Evolutionary conservation across 2,888 invertebrate genomes (phyloP).

Genomic region (Synanthedon andrenaeformis): DNA sequence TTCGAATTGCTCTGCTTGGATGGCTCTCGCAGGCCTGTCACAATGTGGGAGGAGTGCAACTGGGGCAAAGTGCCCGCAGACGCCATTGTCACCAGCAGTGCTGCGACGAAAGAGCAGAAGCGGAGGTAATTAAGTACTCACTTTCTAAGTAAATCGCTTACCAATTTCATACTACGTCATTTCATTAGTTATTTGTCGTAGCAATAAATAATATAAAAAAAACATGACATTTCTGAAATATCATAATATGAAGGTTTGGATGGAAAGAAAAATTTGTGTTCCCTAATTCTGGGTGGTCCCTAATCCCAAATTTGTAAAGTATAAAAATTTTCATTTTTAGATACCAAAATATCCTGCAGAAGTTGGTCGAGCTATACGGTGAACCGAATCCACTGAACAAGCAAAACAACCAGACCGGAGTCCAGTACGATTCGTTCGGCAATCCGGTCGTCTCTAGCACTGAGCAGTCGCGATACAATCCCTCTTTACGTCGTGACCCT

Average conservation of each 20-base stretch:
- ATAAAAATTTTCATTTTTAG: conserved; percentile 20
- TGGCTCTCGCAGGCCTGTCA: conserved; percentile 76
- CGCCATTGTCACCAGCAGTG: conserved; percentile 88
- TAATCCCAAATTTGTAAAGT: too few species aligned
- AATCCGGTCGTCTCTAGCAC: conserved; percentile 31
- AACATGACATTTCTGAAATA: too few species aligned
- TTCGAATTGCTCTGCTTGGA: conserved; percentile 88
- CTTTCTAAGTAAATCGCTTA: neutral
- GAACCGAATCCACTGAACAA: conserved; percentile 45
- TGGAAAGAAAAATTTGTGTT: too few species aligned
- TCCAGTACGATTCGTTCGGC: conserved; percentile 29
- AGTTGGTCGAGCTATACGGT: conserved; percentile 71
- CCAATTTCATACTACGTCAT: too few species aligned
- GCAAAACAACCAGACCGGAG: conserved; percentile 30
- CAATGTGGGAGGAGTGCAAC: conserved; percentile 80
- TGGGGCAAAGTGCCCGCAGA: conserved; percentile 90
- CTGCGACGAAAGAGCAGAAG: conserved; percentile 70
- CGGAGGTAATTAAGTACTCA: conserved; percentile 24
- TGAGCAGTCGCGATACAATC: conserved; percentile 28
- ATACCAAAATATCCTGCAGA: conserved; percentile 76
- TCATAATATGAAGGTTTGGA: too few species aligned
- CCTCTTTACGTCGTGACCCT: conserved; percentile 24
- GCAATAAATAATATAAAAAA: too few species aligned
- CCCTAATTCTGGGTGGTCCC: too few species aligned
- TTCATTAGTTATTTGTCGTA: too few species aligned